Evolutionary conservation across 1,140 invertebrate species (phyloP).

Genomic region (Battus philenor): DNA sequence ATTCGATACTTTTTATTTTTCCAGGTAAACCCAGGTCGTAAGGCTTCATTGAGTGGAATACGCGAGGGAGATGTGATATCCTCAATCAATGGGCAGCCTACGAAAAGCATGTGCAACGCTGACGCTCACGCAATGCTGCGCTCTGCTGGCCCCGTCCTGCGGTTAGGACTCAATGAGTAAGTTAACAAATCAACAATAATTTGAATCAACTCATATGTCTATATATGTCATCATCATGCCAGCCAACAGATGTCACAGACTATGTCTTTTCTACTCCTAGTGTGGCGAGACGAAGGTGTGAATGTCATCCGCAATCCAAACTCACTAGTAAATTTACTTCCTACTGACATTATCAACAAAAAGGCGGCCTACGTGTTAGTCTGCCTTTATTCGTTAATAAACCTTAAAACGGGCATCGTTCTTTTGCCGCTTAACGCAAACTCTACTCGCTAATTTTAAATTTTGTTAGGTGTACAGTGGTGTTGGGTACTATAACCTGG

Average conservation of each 20-base stretch:
- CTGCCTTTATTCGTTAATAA: too few species aligned
- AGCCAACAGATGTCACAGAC: background rate
- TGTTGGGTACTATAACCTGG: too few species aligned
- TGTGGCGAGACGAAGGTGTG: background rate
- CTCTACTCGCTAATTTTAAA: too few species aligned
- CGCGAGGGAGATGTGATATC: conserved; percentile 88
- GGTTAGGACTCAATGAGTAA: conserved; percentile 87
- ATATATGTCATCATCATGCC: background rate
- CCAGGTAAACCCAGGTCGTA: conserved; percentile 90
- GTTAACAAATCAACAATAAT: too few species aligned
- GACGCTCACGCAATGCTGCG: conserved; percentile 85
- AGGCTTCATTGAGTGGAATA: conserved; percentile 85
- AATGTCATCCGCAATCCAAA: background rate
- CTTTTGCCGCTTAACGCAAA: too few species aligned
- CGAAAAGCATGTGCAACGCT: conserved; percentile 82
- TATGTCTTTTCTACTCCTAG: background rate
- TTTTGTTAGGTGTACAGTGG: too few species aligned
- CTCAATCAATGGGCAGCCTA: conserved; percentile 84
- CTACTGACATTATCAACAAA: background rate
- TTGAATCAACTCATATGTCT: background rate
- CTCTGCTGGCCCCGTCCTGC: conserved; percentile 81
- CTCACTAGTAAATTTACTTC: background rate
- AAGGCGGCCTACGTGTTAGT: too few species aligned
- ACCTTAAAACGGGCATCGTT: too few species aligned
- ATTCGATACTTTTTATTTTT: conserved; percentile 64